Evolutionary conservation across 1,140 invertebrate species (phyloP), one percentile per base, ranked within the genome.

Genomic region (Drosophila ananassae): DNA sequence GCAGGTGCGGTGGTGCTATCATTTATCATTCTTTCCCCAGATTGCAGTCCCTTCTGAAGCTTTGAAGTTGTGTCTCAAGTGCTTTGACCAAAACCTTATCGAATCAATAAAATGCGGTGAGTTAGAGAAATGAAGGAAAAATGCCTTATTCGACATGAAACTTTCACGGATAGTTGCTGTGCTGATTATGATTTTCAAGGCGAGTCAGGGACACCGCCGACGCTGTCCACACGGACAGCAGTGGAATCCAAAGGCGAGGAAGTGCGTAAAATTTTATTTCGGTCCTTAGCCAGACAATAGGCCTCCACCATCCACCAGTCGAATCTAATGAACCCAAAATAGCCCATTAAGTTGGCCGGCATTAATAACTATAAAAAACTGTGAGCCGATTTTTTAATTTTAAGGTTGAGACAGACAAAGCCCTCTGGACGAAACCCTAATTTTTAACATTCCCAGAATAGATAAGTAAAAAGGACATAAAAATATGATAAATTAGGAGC

Each of bases 401-500:
- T 71, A 53, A 34, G 60, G 60, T 55, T 69, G 44, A 51, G 48
- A n/a, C 37, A 21, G 46, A 54, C 61, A 59, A 47, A 71, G 8
- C 48, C 28, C 68, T 13, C 66, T 25, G n/a, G 66, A 22, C 24
- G 50, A 41, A 59, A 67, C 67, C 66, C 59, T 68, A 78, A 84
- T 84, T 77, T 79, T 83, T 83, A 71, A 72, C 54, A 51, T 62
- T 79, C 60, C 56, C 50, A 63, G 30, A 56, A 64, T 30, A 37
- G 12, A 30, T 47, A 46, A 60, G 39, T 30, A 37, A 55, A 44
- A 17, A 51, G 41, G 2, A 25, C 25, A 32, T 25, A 21, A 72
- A 61, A 57, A 55, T 53, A 74, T 85, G 82, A 87, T 79, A 82
- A 89, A 87, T 89, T 76, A 82, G 82, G 76, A 75, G 81, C 51